phyloP scores from a whole-genome alignment of 1,140 invertebrate genomes.

The Cyrtorhinus lividipennis region DNA sequence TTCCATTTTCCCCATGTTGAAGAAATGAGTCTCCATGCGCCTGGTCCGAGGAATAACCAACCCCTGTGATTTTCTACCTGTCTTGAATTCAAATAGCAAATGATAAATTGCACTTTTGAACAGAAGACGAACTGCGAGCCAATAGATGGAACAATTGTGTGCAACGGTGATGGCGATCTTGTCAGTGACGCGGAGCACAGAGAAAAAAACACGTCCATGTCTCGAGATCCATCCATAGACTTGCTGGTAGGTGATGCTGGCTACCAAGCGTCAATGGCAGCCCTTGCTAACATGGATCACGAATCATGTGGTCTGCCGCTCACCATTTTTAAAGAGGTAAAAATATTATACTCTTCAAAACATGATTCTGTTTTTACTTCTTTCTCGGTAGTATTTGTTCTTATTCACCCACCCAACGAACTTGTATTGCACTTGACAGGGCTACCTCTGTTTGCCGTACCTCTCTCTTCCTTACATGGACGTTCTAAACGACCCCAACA shows the following conservation, averaged over 20 bases:
- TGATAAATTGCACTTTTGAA: no score
- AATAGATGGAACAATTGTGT: background rate
- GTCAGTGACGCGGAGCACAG: background rate
- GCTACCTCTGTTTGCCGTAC: constrained; percentile 90
- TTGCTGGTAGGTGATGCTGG: constrained; percentile 42
- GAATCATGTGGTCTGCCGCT: constrained; percentile 69
- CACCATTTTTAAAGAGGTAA: constrained; percentile 69
- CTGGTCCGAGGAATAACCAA: no score
- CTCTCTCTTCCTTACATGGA: constrained; percentile 91
- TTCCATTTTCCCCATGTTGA: no score
- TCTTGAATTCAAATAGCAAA: no score
- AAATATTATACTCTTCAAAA: constrained; percentile 2
- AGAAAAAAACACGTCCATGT: constrained; percentile 28
- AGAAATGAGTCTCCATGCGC: no score
- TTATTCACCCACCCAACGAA: background rate
- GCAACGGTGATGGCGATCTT: background rate
- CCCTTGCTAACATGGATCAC: constrained; percentile 32
- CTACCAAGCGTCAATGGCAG: constrained; percentile 34
- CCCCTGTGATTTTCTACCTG: no score
- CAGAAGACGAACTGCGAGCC: no score
- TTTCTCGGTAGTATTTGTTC: background rate
- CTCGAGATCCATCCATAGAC: constrained; percentile 39
- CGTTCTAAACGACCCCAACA: constrained; percentile 70
- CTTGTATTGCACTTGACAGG: constrained; percentile 35
- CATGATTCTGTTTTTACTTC: background rate